Base-by-base conservation (phyloP, 2,888 invertebrate genomes). In the Platycheirus albimanus region DNA sequence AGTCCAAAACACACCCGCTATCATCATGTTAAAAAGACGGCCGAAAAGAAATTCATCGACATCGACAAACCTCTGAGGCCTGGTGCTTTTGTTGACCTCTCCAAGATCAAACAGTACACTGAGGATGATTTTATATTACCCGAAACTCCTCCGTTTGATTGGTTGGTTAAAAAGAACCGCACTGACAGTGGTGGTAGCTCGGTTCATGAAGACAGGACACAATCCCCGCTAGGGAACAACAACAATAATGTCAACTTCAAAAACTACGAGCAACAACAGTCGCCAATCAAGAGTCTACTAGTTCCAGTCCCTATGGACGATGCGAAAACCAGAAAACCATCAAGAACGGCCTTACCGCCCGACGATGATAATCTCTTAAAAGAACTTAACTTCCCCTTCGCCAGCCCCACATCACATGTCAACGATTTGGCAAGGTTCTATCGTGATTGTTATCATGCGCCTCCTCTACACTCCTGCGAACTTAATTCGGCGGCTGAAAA, bases 41-140 rank as follows among this genome's bases (percentile, higher is more conserved):
- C 92, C 72, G 95, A 95, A 36, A 94, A 94, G 86, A 94, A 93
- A 85, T 92, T 92, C 61, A 92, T 94, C 47, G 95, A 95, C 66
- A 91, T 96, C 54, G 94, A 94, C 72, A 95, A 95, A 86, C 95
- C 95, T 0, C 91, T 96, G 88, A 94, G 95, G 85, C 94, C 95
- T 0, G 96, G 96, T 45, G 96, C 96, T 0, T 96, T 96, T 90
- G 95, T 95, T 5, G 94, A 94, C 86, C 91, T 92, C 30, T 92
- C 92, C n/a, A 94, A 94, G 88, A 91, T 94, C 56, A 92, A 92
- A 52, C 92, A 92, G 88, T 91, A 89, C 79, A 90, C 91, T 11
- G 92, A 92, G 85, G 92, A 93, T 38, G 93, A 93, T 85, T 91
- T 92, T 85, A 90, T 92, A 74, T 89, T 93, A 85, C 91, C 93